Conservation (phyloP, 2,113 vertebrate genomes). For the Archilochus colubris region DNA sequence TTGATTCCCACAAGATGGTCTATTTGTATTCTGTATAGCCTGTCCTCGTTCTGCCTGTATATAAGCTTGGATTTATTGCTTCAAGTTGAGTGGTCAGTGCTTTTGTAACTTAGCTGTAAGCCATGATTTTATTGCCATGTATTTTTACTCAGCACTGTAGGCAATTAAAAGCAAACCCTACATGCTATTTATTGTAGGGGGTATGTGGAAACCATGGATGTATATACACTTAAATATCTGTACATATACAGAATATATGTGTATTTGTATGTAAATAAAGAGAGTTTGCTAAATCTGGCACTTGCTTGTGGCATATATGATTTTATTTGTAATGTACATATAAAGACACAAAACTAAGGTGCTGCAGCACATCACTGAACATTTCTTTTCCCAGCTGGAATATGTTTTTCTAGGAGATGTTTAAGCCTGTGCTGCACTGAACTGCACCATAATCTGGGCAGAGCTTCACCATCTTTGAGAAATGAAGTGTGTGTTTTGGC, state of each 20-base stretch:
- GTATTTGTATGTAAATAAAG: conserved; percentile 83
- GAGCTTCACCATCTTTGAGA: background rate
- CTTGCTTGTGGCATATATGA: conserved; percentile 13
- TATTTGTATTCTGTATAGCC: conserved; percentile 71
- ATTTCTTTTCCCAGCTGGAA: background rate
- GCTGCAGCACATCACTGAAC: background rate
- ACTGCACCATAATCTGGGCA: background rate
- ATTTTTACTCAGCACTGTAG: conserved; percentile 76
- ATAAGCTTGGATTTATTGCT: conserved; percentile 73
- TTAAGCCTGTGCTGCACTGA: background rate
- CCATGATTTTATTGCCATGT: conserved; percentile 75
- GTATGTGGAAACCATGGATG: conserved; percentile 73
- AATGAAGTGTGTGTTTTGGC: accelerated
- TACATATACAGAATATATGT: conserved; percentile 69
- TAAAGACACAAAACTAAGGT: background rate
- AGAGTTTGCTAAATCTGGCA: conserved; percentile 79
- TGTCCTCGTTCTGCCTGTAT: conserved; percentile 66
- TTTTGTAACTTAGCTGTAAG: conserved; percentile 78
- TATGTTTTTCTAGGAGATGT: background rate
- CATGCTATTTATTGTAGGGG: conserved; percentile 74
- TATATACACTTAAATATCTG: conserved; percentile 77
- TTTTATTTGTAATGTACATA: background rate
- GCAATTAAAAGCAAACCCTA: conserved; percentile 63
- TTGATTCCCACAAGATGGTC: conserved; percentile 43
- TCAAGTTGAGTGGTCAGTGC: conserved; percentile 58